Conservation (phyloP, 2,888 invertebrate genomes). For the Omphaloscelis lunosa region DNA sequence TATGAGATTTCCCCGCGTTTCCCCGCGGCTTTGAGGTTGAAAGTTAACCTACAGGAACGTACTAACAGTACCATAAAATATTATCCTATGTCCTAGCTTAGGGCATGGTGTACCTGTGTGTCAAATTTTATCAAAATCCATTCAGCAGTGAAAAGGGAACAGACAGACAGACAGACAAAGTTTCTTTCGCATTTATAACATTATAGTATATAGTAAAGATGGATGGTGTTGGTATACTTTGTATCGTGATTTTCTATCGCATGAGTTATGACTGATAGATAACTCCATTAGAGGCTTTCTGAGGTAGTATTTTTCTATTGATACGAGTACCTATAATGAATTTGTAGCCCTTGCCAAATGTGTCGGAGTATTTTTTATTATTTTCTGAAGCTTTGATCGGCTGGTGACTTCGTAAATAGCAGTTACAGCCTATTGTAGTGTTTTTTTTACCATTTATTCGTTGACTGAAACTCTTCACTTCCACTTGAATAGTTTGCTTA, state of each 20-base stretch:
- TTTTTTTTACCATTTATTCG: conserved; percentile 10
- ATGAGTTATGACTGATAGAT: conserved; percentile 29
- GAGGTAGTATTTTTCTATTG: background rate
- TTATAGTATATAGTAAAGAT: background rate
- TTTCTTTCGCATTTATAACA: background rate
- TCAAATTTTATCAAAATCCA: background rate
- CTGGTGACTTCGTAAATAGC: background rate
- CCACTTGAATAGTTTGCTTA: conserved; percentile 15
- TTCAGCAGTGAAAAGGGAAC: background rate
- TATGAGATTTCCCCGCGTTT: too few relatives aligned
- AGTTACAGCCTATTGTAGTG: background rate
- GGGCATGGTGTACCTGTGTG: background rate
- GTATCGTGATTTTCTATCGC: conserved; percentile 1
- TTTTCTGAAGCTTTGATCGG: background rate
- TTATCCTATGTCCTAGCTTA: background rate
- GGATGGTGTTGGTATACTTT: background rate
- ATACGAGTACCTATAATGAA: background rate
- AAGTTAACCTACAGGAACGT: background rate
- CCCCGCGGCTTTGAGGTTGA: background rate
- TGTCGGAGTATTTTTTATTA: background rate
- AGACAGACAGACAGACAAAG: background rate
- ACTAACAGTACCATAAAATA: background rate
- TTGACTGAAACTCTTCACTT: conserved; percentile 20
- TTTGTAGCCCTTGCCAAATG: conserved; percentile 33
- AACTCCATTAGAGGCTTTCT: conserved; percentile 16